Evolutionary conservation across 2,888 invertebrate species (phyloP), one percentile per base, ranked within the genome.

Genomic region (Macrophya alboannulata): DNA sequence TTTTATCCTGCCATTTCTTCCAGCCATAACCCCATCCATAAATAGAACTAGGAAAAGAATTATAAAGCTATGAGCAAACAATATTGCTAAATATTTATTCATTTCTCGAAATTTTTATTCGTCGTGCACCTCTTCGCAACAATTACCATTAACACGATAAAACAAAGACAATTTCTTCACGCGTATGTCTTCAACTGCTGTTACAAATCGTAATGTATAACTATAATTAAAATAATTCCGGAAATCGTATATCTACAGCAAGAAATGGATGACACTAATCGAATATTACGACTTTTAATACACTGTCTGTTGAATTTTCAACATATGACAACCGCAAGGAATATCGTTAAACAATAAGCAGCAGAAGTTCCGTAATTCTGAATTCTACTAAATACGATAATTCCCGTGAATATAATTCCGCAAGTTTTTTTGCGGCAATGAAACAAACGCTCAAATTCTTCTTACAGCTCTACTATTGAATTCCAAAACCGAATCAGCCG

Each of bases 21-120:
- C 55, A 8, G n/a, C n/a, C n/a, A 55, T n/a, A 55, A 1, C n/a
- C 12, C 2, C 12, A 25, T 62, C 9, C 25, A 62, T 62, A 62
- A 55, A 55, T 55, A 55, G n/a, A 55, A 0, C 55, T 8, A n/a
- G n/a, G 55, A 8, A 55, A n/a, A 55, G n/a, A n/a, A 55, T 55
- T n/a, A n/a, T n/a, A n/a, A 55, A n/a, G n/a, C 55, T n/a, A 31
- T 2, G 55, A 1, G n/a, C 1, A 8, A n/a, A 2, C 12, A 8
- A 68, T 68, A 37, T 68, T 37, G 15, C 31, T 12, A 68, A 68
- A 68, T 68, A 37, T 68, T 68, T 17, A 37, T 68, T 68, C 6
- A 68, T 68, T 68, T 68, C 68, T 68, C 37, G 5, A 15, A 37
- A 68, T 15, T 37, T 15, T 5, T 1, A 68, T 68, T 31, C 68